Base-by-base conservation (phyloP, 2,113 vertebrate species). In the Helogale parvula region DNA sequence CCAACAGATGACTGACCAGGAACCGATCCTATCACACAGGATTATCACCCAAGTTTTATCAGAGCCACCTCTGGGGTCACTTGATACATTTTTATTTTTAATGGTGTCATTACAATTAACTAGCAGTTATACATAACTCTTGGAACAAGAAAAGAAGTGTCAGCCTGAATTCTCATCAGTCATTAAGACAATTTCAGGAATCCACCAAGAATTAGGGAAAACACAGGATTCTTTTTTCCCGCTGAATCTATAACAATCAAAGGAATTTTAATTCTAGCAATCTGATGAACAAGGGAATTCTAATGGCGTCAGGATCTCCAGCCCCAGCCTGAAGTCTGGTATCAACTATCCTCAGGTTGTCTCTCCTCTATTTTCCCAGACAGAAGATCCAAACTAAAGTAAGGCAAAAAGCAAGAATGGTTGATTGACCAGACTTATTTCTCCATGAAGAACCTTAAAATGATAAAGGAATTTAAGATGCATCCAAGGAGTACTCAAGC, bases 341-440 rank as follows among this genome's bases (percentile, higher is more conserved):
- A n/a, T 6, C 2, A 1, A 19, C 1, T 1, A 11, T 8, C 7
- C 11, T 27, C 21, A 4, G 5, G 5, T 27, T 11, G 41, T 38
- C 77, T 84, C 33, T 65, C 63, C 35, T 82, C 66, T 23, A 12
- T 19, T 54, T 38, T 21, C 52, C 88, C 50, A 79, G 45, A 68
- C 14, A 52, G 35, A 35, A 76, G 16, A 92, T 8, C 27, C 50
- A 50, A 80, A 50, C 6, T 0, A 10, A 85, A 74, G 25, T 14
- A 60, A 89, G 10, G 65, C 3, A 29, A 19, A 19, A 50, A 80
- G 29, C 38, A 16, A 29, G 38, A 80, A 33, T 0, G 4, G n/a
- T 14, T 3, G 17, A 8, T 14, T 13, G 10, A 8, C 11, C n/a
- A 69, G 21, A 14, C 33, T 9, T 33, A 4, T 5, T 33, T 17